A percentile compares a stretch with the other conserved stretches of the same genome.
Evolutionary conservation across 2,888 invertebrate genomes (phyloP).

Genomic region (Thymelicus sylvestris): DNA sequence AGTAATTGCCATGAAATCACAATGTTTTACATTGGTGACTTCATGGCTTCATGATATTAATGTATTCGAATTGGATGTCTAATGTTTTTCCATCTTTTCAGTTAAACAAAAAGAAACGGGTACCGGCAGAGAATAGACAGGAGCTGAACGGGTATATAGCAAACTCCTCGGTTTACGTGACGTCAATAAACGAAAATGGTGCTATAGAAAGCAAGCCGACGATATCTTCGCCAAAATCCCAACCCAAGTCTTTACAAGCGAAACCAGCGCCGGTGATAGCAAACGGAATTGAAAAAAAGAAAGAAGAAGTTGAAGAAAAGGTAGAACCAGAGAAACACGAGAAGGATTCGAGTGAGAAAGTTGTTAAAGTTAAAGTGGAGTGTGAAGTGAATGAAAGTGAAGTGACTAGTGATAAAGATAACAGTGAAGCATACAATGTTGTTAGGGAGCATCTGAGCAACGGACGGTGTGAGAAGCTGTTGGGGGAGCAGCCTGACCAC

Average conservation of each 20-base stretch:
- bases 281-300: slow-evolving; percentile 66
- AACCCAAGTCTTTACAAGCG: slow-evolving; percentile 75
- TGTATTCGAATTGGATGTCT: neutral
- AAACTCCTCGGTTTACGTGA: slow-evolving; percentile 93
- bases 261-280: slow-evolving; percentile 78
- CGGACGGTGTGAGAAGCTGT: slow-evolving; percentile 90
- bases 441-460: slow-evolving; percentile 81
- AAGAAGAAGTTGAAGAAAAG: slow-evolving; percentile 55
- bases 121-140: slow-evolving; percentile 77
- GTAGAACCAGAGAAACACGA: slow-evolving; percentile 72
- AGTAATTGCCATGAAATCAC: too few species aligned
- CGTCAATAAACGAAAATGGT: slow-evolving; percentile 87
- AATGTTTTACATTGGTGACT: too few species aligned
- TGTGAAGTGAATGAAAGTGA: slow-evolving; percentile 64
- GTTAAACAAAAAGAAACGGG: slow-evolving; percentile 86
- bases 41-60: neutral
- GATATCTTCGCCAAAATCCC: slow-evolving; percentile 76
- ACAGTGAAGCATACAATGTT: slow-evolving; percentile 73
- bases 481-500: slow-evolving; percentile 86
- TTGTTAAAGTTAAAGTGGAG: slow-evolving; percentile 63
- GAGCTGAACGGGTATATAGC: slow-evolving; percentile 93
- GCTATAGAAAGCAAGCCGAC: slow-evolving; percentile 77
- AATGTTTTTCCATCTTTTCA: slow-evolving; percentile 78
- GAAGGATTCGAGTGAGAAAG: slow-evolving; percentile 76
- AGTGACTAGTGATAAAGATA: slow-evolving; percentile 75